phyloP scores from a whole-genome alignment of 2,113 vertebrate genomes.

The Alaudala cheleensis region DNA sequence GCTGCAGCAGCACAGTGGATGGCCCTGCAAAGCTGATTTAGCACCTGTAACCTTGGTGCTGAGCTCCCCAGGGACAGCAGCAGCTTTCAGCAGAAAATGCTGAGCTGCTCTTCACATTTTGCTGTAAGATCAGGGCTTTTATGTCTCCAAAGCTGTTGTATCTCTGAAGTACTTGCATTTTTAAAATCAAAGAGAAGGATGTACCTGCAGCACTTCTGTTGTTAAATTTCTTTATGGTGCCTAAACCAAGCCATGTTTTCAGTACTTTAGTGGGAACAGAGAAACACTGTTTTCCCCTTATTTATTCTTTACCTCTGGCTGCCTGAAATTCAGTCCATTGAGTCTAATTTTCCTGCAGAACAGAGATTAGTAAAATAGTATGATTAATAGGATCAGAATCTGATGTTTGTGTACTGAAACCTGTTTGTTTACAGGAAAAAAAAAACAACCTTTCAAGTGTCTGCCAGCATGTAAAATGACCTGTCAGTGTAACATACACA shows the following conservation, averaged over 20 bases:
- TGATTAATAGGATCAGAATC: background rate
- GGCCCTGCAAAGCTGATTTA: background rate
- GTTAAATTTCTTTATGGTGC: background rate
- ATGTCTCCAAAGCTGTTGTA: background rate
- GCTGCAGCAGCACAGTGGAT: background rate
- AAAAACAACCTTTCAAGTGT: background rate
- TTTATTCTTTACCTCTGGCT: background rate
- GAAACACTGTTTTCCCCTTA: background rate
- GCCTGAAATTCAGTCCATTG: background rate
- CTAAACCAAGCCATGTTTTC: background rate
- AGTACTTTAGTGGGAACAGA: background rate
- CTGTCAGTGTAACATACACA: background rate
- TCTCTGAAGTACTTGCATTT: background rate
- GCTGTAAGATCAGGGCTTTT: accelerated
- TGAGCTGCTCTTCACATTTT: background rate
- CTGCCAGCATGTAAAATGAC: background rate
- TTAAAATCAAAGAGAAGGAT: background rate
- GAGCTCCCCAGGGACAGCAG: background rate
- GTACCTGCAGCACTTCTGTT: background rate
- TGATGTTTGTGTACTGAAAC: background rate
- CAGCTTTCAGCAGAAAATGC: background rate
- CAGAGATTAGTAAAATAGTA: background rate
- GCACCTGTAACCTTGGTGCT: background rate
- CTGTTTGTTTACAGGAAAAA: background rate
- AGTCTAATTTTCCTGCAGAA: background rate